Percentiles rank a stretch among this genome's conserved stretches.
Evolutionary conservation across 2,888 invertebrate species (phyloP).

Genomic region (Heterodera filipjevi): DNA sequence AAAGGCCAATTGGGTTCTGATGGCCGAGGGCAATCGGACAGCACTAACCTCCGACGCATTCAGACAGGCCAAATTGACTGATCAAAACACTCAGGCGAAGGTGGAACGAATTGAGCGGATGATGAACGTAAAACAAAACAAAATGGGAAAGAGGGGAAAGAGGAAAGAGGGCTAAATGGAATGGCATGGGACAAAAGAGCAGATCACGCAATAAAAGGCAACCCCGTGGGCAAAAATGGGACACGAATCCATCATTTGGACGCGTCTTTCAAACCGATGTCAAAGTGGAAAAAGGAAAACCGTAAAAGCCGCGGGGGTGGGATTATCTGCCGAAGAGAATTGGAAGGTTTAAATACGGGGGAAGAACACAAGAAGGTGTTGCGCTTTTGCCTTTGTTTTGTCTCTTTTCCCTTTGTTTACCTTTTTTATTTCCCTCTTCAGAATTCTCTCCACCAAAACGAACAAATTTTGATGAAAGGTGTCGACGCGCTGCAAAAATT

Average conservation of each 20-base stretch:
- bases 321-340: too few relatives aligned
- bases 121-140: slow-evolving; percentile 37
- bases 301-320: too few relatives aligned
- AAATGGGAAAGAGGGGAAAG: neutral
- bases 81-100: slow-evolving; percentile 31
- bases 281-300: neutral
- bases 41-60: slow-evolving; percentile 21
- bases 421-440: neutral
- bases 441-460: slow-evolving; percentile 1
- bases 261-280: neutral
- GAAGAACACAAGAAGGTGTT: too few relatives aligned
- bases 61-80: slow-evolving; percentile 16
- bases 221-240: too few relatives aligned
- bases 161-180: neutral
- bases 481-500: neutral
- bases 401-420: neutral
- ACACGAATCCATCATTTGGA: neutral
- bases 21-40: slow-evolving; percentile 1
- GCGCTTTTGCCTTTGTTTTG: too few relatives aligned
- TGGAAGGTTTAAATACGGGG: neutral
- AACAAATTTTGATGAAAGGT: neutral
- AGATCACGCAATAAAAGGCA: too few relatives aligned
- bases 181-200: neutral
- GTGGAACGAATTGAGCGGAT: slow-evolving; percentile 40
- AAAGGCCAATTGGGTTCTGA: neutral